phyloP scores from a whole-genome alignment of 2,113 vertebrate genomes.

The Thunnus thynnus region DNA sequence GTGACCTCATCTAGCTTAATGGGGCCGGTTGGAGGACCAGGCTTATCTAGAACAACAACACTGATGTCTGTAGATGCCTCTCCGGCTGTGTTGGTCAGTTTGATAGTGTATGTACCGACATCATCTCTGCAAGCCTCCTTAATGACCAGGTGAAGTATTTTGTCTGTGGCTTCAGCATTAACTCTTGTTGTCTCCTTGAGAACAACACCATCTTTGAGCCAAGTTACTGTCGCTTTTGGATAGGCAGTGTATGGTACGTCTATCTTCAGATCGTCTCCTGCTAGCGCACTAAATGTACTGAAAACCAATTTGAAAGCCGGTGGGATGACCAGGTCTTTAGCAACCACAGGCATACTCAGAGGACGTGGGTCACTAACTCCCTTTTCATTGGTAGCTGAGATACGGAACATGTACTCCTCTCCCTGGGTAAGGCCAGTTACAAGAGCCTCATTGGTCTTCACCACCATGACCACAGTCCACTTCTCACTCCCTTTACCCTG shows the following conservation, averaged over 20 bases:
- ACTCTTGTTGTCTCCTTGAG: constrained; percentile 97
- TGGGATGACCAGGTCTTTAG: constrained; percentile 94
- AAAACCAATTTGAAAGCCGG: constrained; percentile 94
- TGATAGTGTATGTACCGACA: constrained; percentile 92
- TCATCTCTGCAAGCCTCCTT: constrained; percentile 96
- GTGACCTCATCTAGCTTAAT: constrained; percentile 97
- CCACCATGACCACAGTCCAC: constrained; percentile 94
- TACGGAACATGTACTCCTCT: constrained; percentile 97
- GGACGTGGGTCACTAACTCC: constrained; percentile 95
- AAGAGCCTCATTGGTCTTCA: constrained; percentile 92
- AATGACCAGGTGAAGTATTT: constrained; percentile 89
- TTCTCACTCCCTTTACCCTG: constrained; percentile 96
- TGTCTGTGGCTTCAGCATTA: constrained; percentile 91
- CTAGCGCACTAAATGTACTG: constrained; percentile 93
- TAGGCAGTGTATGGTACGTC: constrained; percentile 94
- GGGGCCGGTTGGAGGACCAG: constrained; percentile 96
- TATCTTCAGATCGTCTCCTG: constrained; percentile 96
- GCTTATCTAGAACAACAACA: constrained; percentile 95
- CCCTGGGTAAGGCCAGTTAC: constrained; percentile 93
- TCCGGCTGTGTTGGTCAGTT: constrained; percentile 91
- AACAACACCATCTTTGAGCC: constrained; percentile 91
- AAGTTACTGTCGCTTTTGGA: constrained; percentile 89
- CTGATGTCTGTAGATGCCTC: constrained; percentile 91
- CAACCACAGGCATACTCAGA: constrained; percentile 92
- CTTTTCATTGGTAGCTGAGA: constrained; percentile 96